Base-by-base conservation (phyloP, 2,797 vertebrate genomes). In the Diglossa cyanea region DNA sequence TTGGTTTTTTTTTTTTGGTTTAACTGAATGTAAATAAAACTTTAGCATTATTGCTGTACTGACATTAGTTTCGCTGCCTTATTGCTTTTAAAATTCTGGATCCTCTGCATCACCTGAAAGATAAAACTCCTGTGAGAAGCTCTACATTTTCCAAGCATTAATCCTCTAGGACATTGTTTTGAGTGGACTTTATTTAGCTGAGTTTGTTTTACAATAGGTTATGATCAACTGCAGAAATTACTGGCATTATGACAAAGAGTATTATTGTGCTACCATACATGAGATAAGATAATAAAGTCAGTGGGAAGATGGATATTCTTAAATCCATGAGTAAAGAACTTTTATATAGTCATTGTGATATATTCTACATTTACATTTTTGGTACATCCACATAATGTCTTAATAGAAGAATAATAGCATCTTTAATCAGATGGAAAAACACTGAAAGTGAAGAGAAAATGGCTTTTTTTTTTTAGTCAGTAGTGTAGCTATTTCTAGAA, bases 71-170 rank as follows among this genome's bases (percentile, higher is more conserved):
- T 57, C 55, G 9, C 33, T 80, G 17, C 19, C 28, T 35, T 44
- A 5, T 26, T 71, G n/a, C 17, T 61, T 65, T 65, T 66, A 58
- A 81, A 91, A 65, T 66, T 65, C 62, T 42, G 13, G 6, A 23
- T 72, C 11, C 17, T 12, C 4, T 2, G 1, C 6, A 2, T 37
- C 2, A 18, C 4, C 25, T 42, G 26, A 40, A 57, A 58, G 26
- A 44, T 25, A 26, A 39, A 75, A 42, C 2, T n/a, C 18, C 18
- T 77, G 7, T 37, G 20, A 48, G 12, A 68, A 72, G 7, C 16
- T 78, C 19, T 31, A 30, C 4, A 1, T 67, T 84, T 93, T 71
- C 23, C 30, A 67, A 37, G 7, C 3, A 3, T 53, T 67, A 55
- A 58, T 51, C 4, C 12, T 6, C 7, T 40, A 57, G 25, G 1